These are phyloP conservation scores for Sparidentex hasta DNA, from an alignment of 2,797 vertebrate species.

Conservation along the genomic window DNA sequence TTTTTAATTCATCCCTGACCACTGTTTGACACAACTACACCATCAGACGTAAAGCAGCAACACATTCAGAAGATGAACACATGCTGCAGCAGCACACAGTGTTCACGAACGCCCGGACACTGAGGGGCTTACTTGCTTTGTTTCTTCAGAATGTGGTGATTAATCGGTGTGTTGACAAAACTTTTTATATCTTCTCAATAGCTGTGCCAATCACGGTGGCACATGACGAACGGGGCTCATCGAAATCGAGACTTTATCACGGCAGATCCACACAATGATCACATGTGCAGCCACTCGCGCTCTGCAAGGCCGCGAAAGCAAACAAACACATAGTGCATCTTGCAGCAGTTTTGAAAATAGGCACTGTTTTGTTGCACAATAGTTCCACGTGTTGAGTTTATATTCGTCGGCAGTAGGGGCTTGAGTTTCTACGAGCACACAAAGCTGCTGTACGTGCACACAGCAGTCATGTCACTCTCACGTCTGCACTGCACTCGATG, in stretches of 20 bases:
- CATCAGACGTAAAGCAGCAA: neutral
- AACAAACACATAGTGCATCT: neutral
- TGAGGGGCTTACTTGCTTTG: neutral
- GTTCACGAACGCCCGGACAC: constrained; percentile 3
- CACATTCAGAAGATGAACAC: neutral
- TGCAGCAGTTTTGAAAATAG: constrained; percentile 14
- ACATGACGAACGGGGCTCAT: neutral
- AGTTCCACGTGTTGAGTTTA: neutral
- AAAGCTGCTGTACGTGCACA: neutral
- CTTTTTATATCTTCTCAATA: constrained; percentile 8
- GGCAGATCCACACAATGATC: neutral
- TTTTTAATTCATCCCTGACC: neutral
- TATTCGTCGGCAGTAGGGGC: neutral
- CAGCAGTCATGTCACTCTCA: constrained; percentile 6
- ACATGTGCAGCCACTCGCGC: neutral
- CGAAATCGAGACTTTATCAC: constrained; percentile 22
- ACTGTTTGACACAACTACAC: neutral
- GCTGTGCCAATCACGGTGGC: constrained; percentile 14
- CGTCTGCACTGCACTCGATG: neutral
- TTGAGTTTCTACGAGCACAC: neutral
- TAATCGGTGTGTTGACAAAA: constrained; percentile 12
- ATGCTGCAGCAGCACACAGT: neutral
- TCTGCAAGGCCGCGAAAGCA: constrained; percentile 13
- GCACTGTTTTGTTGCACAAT: neutral
- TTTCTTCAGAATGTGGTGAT: constrained; percentile 19